A percentile compares a stretch with the other conserved stretches of the same genome.
Conservation (phyloP, 2,888 invertebrate species). For the Acrocyrtus sp. region DNA sequence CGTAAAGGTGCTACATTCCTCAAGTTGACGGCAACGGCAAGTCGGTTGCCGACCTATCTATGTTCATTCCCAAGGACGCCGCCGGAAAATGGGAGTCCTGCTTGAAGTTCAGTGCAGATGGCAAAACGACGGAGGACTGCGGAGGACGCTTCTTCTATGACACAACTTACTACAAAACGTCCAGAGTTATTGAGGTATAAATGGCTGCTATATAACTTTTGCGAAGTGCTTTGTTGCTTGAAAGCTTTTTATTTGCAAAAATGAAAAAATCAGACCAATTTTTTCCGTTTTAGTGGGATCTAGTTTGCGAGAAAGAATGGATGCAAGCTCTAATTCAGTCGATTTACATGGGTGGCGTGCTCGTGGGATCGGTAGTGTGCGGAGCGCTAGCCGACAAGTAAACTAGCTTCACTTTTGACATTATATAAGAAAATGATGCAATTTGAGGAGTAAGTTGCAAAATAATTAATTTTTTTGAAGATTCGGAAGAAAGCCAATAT, state of each 20-base stretch:
- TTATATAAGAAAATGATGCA: background rate
- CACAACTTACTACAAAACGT: slow-evolving; percentile 4
- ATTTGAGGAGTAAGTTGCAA: background rate
- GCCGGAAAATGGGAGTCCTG: slow-evolving; percentile 22
- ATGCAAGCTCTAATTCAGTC: slow-evolving; percentile 35
- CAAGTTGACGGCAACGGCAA: slow-evolving; percentile 17
- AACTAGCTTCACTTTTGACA: slow-evolving; percentile 36
- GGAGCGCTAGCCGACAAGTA: slow-evolving; percentile 82
- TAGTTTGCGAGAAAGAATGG: slow-evolving; percentile 36
- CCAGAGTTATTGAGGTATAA: slow-evolving; percentile 36
- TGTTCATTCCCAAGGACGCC: slow-evolving; percentile 13
- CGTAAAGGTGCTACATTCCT: slow-evolving; percentile 33
- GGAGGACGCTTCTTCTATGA: slow-evolving; percentile 25
- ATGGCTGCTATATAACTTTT: no score
- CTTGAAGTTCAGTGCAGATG: slow-evolving; percentile 67
- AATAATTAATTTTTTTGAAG: background rate
- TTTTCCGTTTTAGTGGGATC: slow-evolving; percentile 22
- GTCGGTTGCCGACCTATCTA: background rate
- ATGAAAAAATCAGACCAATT: background rate
- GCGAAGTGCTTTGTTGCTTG: no score
- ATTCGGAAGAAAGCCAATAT: slow-evolving; percentile 29
- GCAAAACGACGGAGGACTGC: slow-evolving; percentile 67
- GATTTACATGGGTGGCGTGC: slow-evolving; percentile 31
- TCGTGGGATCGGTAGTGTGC: slow-evolving; percentile 76
- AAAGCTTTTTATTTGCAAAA: background rate